Conservation (phyloP, 2,888 invertebrate genomes). For the Bembecia ichneumoniformis region DNA sequence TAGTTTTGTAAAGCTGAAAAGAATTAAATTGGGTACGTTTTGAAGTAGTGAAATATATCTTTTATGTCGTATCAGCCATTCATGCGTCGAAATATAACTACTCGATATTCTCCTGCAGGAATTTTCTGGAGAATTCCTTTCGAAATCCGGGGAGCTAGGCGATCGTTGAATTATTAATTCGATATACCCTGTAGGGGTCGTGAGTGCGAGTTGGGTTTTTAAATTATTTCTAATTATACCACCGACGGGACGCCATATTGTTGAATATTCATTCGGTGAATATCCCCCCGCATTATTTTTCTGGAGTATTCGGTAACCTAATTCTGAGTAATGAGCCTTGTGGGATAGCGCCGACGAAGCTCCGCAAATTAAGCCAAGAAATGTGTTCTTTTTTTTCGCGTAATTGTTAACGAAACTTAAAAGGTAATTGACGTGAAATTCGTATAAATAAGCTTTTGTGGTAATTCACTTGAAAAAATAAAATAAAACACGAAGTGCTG, state of each 20-base stretch:
- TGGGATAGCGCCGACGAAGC: conserved; percentile 31
- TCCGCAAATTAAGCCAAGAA: conserved; percentile 33
- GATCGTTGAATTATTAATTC: conserved; percentile 29
- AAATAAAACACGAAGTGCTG: no score
- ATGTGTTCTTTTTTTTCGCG: conserved; percentile 15
- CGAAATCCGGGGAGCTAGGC: conserved; percentile 11
- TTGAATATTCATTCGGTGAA: conserved; percentile 53
- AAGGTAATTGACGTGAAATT: neutral
- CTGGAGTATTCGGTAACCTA: conserved; percentile 43
- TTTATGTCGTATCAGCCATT: neutral
- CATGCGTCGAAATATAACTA: neutral
- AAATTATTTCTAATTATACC: conserved; percentile 57
- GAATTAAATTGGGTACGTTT: neutral
- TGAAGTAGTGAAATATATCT: neutral
- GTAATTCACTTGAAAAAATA: neutral
- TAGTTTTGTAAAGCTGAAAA: neutral
- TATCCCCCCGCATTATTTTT: conserved; percentile 46
- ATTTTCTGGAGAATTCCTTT: conserved; percentile 12
- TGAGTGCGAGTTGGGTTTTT: conserved; percentile 22
- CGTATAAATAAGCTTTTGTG: neutral
- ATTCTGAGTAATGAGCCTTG: conserved; percentile 51
- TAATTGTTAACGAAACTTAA: neutral
- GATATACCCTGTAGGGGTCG: conserved; percentile 16
- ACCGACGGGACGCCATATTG: conserved; percentile 26
- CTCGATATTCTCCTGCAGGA: conserved; percentile 8